Evolutionary conservation across 1,140 invertebrate species (phyloP), one percentile per base, ranked within the genome.

Genomic region (Hestina assimilis): DNA sequence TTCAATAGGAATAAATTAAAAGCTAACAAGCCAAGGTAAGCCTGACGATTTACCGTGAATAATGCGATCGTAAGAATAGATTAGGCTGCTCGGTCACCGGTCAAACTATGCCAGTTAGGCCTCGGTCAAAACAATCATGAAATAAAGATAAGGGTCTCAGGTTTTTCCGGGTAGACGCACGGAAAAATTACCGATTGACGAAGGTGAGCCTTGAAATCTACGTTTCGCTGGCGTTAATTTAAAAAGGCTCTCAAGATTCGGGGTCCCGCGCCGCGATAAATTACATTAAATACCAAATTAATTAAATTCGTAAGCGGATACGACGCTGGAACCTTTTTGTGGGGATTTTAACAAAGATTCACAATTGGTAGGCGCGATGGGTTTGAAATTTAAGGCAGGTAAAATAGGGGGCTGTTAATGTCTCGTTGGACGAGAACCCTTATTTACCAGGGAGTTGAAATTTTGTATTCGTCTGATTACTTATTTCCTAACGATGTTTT

Each of bases 281-380:
- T 80, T 80, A 78, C 64, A 72, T 76, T 78, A 78, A 78, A 75
- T 62, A 69, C 57, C 67, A 72, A 72, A 80, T 80, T 80, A 80
- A 80, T 80, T 80, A 76, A 74, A 79, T 72, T 63, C 50, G 54
- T 51, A 61, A 66, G 50, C 60, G 62, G 64, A 66, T 61, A 67
- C 64, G 65, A 63, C 54, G 55, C 55, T 40, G 23, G 45, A 59
- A 43, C 48, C 29, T 59, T 59, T 59, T 38, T 31, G 47, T 33
- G 57, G 42, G 48, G 29, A 40, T 59, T 52, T 52, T 40, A 45
- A 38, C 38, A 59, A 58, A 59, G 45, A 59, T 59, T 47, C 48
- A 59, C 24, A 35, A 40, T 41, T 31, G 43, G 47, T 28, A 28
- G 26, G 26, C n/a, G 8, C 26, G 2, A 9, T 28, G n/a, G 33